Conservation (phyloP, 2,888 invertebrate species). For the Stenchaetothrips biformis region DNA sequence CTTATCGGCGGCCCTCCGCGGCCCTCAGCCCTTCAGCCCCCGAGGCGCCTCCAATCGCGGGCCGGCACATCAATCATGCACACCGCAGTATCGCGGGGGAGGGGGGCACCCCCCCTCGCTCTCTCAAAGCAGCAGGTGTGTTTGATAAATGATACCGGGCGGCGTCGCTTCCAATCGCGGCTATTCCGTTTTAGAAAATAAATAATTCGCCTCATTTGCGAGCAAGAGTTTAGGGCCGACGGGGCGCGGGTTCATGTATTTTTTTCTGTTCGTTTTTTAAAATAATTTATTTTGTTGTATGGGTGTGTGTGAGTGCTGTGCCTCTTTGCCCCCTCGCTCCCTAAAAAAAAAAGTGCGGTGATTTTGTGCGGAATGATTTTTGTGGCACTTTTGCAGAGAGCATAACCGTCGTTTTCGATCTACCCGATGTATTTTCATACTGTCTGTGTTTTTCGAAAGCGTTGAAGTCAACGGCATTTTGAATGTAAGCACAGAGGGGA, state of each 20-base stretch:
- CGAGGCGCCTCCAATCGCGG: not conserved
- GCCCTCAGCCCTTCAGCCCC: not conserved
- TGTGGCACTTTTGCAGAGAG: not conserved
- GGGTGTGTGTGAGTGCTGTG: not conserved
- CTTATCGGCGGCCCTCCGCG: not conserved
- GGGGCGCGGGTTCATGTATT: not conserved
- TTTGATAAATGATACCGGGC: slow-evolving; percentile 3
- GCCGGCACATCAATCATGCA: slow-evolving; percentile 6
- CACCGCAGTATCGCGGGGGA: not conserved
- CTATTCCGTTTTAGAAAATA: not conserved
- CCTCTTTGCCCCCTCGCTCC: not conserved
- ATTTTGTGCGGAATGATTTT: not conserved
- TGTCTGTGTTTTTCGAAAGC: no score
- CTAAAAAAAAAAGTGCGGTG: not conserved
- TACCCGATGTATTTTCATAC: no score
- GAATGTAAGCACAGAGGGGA: no score
- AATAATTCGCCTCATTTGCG: slow-evolving; percentile 14
- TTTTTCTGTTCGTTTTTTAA: not conserved
- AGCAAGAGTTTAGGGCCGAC: not conserved
- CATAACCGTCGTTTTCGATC: no score
- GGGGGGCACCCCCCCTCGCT: not conserved
- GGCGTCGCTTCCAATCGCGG: not conserved
- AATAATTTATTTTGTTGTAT: not conserved
- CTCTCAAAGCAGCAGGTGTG: not conserved
- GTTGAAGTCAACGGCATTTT: no score